phyloP scores from a whole-genome alignment of 2,113 vertebrate genomes.

The Festucalex cinctus region DNA sequence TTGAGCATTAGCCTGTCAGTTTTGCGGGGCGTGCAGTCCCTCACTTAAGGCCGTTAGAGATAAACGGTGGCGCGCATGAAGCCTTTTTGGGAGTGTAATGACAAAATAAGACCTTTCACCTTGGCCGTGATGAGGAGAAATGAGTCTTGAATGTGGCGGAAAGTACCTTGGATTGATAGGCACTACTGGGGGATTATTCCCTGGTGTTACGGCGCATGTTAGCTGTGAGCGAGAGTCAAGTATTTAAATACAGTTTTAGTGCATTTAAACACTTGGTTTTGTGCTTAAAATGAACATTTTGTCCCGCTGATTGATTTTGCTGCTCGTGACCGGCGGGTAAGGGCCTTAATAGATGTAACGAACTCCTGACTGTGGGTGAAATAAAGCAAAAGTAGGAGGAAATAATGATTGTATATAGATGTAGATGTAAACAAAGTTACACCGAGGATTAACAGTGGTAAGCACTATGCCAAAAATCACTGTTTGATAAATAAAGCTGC shows the following conservation, averaged over 20 bases:
- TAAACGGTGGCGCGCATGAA: background rate
- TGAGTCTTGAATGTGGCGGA: background rate
- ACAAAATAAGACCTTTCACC: conserved; percentile 9
- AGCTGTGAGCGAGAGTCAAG: background rate
- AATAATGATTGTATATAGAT: background rate
- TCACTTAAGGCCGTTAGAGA: background rate
- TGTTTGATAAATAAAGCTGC: background rate
- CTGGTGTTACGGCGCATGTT: background rate
- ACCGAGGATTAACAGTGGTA: background rate
- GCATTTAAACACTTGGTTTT: background rate
- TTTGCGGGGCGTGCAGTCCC: background rate
- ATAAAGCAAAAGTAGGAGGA: background rate
- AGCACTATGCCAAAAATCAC: background rate
- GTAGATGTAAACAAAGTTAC: background rate
- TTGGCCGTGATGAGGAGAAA: background rate
- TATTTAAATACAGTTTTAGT: background rate
- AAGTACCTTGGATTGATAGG: background rate
- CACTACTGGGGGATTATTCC: background rate
- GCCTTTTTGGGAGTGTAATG: background rate
- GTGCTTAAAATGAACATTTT: background rate
- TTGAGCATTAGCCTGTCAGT: conserved; percentile 6
- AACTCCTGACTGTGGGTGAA: background rate
- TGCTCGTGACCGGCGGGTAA: background rate
- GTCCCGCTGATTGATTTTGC: background rate
- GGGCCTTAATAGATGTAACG: background rate